Evolutionary conservation across 2,113 vertebrate species (phyloP).

Genomic region (Alligator mississippiensis): DNA sequence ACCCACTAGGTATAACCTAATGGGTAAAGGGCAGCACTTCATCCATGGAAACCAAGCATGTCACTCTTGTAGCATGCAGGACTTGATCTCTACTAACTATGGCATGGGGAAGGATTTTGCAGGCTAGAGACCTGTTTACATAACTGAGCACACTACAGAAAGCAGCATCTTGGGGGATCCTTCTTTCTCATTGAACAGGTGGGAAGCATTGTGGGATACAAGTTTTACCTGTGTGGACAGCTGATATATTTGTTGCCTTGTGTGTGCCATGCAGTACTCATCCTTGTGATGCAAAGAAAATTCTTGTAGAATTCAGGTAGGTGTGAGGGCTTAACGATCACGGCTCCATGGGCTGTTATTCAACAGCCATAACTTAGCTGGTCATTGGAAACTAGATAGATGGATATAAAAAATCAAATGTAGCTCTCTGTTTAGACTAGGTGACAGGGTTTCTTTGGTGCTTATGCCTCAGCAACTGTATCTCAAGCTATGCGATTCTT

Average conservation of each 20-base stretch:
- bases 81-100: not conserved
- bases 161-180: conserved; percentile 37
- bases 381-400: not conserved
- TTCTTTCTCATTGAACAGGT: conserved; percentile 1
- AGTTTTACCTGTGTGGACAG: conserved; percentile 3
- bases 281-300: not conserved
- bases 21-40: too few relatives aligned
- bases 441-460: too few relatives aligned
- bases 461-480: too few relatives aligned
- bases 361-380: not conserved
- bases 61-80: not conserved
- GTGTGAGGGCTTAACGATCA: not conserved
- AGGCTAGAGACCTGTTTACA: not conserved
- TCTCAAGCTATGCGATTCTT: too few relatives aligned
- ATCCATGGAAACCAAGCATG: not conserved
- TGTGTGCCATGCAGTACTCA: too few relatives aligned
- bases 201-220: conserved; percentile 33
- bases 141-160: not conserved
- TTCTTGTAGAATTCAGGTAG: not conserved
- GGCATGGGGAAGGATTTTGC: not conserved
- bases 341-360: not conserved
- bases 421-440: too few relatives aligned
- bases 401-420: too few relatives aligned
- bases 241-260: conserved; percentile 56
- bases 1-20: not conserved